A percentile compares a stretch with the other conserved stretches of the same genome.
phyloP scores from a whole-genome alignment of 2,797 vertebrate genomes.

The Hyperoplus immaculatus region DNA sequence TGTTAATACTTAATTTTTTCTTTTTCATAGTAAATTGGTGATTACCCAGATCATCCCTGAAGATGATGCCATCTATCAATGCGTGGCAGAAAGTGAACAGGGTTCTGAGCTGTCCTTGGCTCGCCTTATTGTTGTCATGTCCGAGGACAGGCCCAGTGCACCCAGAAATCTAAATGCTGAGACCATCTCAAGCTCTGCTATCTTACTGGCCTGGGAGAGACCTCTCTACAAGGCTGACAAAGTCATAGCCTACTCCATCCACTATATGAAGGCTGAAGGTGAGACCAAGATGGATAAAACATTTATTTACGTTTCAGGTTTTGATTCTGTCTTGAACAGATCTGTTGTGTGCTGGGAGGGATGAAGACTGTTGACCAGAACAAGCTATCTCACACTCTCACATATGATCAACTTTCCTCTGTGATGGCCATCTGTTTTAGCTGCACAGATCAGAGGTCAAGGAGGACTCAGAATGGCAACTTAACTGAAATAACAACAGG shows the following conservation, averaged over 20 bases:
- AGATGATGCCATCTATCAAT: slow-evolving; percentile 98
- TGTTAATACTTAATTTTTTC: slow-evolving; percentile 6
- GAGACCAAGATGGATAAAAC: slow-evolving; percentile 60
- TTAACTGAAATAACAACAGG: slow-evolving; percentile 76
- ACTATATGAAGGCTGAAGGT: slow-evolving; percentile 99
- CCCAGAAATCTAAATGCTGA: slow-evolving; percentile 94
- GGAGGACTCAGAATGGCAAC: slow-evolving; percentile 73
- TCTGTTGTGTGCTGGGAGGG: neutral
- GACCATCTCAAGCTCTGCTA: slow-evolving; percentile 98
- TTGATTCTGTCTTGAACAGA: slow-evolving; percentile 21
- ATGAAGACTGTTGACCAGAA: slow-evolving; percentile 20
- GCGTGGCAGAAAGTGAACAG: slow-evolving; percentile 93
- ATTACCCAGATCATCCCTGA: slow-evolving; percentile 99
- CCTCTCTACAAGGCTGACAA: slow-evolving; percentile 96
- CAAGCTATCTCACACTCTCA: slow-evolving; percentile 35
- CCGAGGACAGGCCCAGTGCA: slow-evolving; percentile 96
- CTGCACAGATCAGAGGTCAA: slow-evolving; percentile 78
- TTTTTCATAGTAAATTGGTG: slow-evolving; percentile 92
- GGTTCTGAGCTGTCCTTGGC: slow-evolving; percentile 92
- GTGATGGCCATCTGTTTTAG: slow-evolving; percentile 80
- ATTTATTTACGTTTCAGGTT: slow-evolving; percentile 12
- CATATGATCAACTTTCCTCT: slow-evolving; percentile 58
- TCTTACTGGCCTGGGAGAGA: slow-evolving; percentile 96
- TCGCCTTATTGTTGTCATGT: slow-evolving; percentile 96
- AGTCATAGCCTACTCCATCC: slow-evolving; percentile 98